phyloP scores from a whole-genome alignment of 1,140 invertebrate species.

The Drosophila chauvacae region DNA sequence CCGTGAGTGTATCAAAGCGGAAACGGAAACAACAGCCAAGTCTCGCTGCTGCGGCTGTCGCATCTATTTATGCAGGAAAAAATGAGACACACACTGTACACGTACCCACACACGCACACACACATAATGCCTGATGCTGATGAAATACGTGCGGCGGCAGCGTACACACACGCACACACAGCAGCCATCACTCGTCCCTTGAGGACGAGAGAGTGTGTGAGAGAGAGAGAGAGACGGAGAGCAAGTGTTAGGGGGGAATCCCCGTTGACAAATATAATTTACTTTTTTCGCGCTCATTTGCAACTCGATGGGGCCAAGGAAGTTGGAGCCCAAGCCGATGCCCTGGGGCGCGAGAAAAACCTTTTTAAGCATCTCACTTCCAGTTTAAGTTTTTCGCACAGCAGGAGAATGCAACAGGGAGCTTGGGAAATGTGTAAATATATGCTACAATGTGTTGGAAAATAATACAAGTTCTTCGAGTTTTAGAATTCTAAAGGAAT shows the following conservation, averaged over 20 bases:
- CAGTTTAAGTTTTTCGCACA: conserved; percentile 49
- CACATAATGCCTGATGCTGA: conserved; percentile 66
- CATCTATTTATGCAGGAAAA: conserved; percentile 75
- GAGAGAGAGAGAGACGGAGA: neutral
- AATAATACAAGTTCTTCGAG: neutral
- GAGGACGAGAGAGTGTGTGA: neutral
- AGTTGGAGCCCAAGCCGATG: conserved; percentile 9
- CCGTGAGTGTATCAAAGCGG: conserved; percentile 48
- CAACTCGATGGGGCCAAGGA: conserved; percentile 42
- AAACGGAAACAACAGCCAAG: conserved; percentile 70
- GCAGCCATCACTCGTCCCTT: conserved; percentile 16
- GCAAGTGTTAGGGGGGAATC: conserved; percentile 22
- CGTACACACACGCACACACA: conserved; percentile 37
- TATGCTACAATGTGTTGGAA: conserved; percentile 1
- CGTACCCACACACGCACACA: conserved; percentile 35
- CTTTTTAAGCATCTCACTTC: conserved; percentile 58
- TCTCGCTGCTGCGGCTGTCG: conserved; percentile 51
- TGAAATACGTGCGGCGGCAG: conserved; percentile 72
- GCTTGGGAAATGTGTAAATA: neutral
- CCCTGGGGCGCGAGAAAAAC: conserved; percentile 62
- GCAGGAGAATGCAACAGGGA: conserved; percentile 17
- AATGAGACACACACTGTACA: conserved; percentile 42
- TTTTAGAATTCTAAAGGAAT: neutral
- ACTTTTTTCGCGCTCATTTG: conserved; percentile 76
- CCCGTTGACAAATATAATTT: conserved; percentile 78